A percentile compares a stretch with the other conserved stretches of the same genome.
Evolutionary conservation across 2,888 invertebrate genomes (phyloP).

Genomic region (Chorisops tibialis): DNA sequence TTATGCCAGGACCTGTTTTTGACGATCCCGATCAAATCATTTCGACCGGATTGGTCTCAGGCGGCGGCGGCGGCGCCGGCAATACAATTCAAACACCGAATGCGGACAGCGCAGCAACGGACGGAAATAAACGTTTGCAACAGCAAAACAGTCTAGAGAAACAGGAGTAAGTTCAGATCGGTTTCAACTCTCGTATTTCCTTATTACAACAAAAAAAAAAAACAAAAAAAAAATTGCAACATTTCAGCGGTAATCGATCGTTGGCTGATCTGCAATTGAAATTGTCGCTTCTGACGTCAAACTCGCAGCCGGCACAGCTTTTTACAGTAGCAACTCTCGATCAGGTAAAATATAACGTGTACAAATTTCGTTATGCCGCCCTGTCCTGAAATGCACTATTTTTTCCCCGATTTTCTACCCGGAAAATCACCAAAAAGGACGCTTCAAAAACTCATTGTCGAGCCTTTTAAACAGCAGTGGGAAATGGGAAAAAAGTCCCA

Average conservation of each 20-base stretch:
- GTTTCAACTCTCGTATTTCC: background rate
- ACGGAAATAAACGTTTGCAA: slow-evolving; percentile 37
- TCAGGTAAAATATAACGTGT: too few relatives aligned
- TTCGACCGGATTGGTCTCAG: background rate
- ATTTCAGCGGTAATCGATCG: slow-evolving; percentile 38
- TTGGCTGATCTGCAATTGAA: slow-evolving; percentile 60
- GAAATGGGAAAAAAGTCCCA: too few relatives aligned
- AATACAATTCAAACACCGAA: slow-evolving; percentile 36
- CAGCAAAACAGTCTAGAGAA: slow-evolving; percentile 47
- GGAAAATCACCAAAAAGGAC: too few relatives aligned
- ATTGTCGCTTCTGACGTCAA: slow-evolving; percentile 54
- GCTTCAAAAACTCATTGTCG: too few relatives aligned
- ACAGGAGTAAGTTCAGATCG: slow-evolving; percentile 32
- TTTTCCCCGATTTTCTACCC: too few relatives aligned
- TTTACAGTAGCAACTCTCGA: slow-evolving; percentile 31
- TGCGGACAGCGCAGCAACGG: slow-evolving; percentile 29
- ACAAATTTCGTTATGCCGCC: too few relatives aligned
- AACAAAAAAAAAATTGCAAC: background rate
- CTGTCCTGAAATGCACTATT: too few relatives aligned
- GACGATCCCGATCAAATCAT: background rate
- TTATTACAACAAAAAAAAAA: slow-evolving; percentile 4
- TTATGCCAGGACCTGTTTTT: background rate
- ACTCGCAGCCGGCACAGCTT: slow-evolving; percentile 32
- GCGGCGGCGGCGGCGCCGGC: slow-evolving; percentile 27
- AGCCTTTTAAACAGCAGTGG: too few relatives aligned